These are phyloP conservation scores for Lutjanus erythropterus DNA, from an alignment of 2,113 vertebrate genomes.

Conservation along the genomic window DNA sequence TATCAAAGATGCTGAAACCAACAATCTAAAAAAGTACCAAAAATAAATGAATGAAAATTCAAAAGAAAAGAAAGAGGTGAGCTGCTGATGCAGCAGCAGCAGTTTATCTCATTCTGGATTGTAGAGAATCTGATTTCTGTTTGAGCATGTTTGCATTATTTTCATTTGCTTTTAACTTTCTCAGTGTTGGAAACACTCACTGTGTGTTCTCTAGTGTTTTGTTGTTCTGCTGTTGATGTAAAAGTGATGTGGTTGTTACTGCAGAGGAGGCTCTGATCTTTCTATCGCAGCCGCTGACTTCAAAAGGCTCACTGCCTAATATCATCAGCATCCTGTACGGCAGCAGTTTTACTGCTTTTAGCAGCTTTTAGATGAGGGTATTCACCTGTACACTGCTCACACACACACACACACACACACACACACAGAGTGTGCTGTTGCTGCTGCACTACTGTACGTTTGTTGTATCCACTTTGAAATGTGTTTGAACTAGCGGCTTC, in stretches of 20 bases:
- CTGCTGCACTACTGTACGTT: background rate
- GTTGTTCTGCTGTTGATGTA: constrained; percentile 17
- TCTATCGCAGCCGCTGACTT: constrained; percentile 22
- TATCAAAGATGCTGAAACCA: background rate
- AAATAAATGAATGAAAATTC: background rate
- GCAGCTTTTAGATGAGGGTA: constrained; percentile 24
- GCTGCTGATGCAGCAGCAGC: background rate
- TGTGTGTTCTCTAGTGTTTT: background rate
- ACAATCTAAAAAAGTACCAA: background rate
- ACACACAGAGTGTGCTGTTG: constrained; percentile 12
- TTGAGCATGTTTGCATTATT: constrained; percentile 8
- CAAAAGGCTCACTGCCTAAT: constrained; percentile 28
- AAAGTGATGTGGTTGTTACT: constrained; percentile 20
- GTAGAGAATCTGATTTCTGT: background rate
- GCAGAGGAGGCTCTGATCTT: constrained; percentile 30
- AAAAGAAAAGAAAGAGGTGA: background rate
- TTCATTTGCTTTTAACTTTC: constrained; percentile 5
- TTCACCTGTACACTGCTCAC: background rate
- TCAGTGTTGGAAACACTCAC: background rate
- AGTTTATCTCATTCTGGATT: background rate
- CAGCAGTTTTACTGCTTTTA: constrained; percentile 26
- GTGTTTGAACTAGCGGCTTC: constrained; percentile 3
- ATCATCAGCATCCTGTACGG: constrained; percentile 20
- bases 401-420: background rate
- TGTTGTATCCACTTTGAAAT: constrained; percentile 15